Conservation (phyloP, 2,888 invertebrate species). For the Drosophila merina region DNA sequence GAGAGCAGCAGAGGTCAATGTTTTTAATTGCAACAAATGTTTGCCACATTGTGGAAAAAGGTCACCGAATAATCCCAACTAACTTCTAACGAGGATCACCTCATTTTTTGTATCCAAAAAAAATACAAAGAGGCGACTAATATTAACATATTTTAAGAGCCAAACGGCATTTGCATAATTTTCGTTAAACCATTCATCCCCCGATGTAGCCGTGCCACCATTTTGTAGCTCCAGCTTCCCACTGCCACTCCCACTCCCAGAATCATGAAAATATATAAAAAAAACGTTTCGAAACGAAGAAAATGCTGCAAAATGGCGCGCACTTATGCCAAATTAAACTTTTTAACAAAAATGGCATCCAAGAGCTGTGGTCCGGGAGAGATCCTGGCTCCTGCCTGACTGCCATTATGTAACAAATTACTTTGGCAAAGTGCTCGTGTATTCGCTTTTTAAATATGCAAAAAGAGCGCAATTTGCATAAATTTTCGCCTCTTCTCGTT, state of each 20-base stretch:
- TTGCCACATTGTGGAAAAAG: no score
- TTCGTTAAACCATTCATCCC: constrained; percentile 43
- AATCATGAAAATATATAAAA: constrained; percentile 25
- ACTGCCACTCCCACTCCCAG: constrained; percentile 49
- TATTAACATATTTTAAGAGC: constrained; percentile 77
- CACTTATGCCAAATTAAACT: constrained; percentile 82
- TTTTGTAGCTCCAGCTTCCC: constrained; percentile 47
- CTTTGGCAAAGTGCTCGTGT: constrained; percentile 83
- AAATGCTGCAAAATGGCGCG: constrained; percentile 79
- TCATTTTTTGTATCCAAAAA: not conserved
- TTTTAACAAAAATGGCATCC: constrained; percentile 75
- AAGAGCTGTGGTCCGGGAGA: constrained; percentile 15
- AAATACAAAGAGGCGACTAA: constrained; percentile 25
- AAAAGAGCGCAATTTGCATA: constrained; percentile 84
- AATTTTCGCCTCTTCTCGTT: constrained; percentile 68
- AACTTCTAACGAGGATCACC: no score
- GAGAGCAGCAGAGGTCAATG: not conserved
- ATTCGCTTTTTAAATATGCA: constrained; percentile 84
- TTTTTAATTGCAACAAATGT: not conserved
- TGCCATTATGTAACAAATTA: constrained; percentile 81
- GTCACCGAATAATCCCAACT: no score
- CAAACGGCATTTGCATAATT: constrained; percentile 77
- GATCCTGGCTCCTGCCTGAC: constrained; percentile 15
- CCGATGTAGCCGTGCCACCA: not conserved
- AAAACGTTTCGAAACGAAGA: constrained; percentile 49